Percentiles rank a stretch among this genome's conserved stretches.
Evolutionary conservation across 2,113 vertebrate species (phyloP).

Genomic region (Strix aluco): DNA sequence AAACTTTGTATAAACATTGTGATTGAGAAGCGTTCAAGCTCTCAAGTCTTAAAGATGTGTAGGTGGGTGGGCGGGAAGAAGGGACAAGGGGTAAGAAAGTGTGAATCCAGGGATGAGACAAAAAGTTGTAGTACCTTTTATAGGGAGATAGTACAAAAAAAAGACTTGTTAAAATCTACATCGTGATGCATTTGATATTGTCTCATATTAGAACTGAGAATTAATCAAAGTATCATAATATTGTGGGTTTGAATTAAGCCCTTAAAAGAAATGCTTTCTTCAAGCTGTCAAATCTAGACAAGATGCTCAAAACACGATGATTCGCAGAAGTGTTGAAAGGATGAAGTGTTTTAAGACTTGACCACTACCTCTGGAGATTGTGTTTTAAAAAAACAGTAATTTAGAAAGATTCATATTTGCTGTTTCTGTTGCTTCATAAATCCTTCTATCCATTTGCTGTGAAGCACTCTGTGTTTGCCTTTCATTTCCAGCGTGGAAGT

Average conservation of each 20-base stretch:
- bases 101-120: background rate
- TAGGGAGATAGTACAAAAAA: background rate
- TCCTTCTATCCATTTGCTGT: background rate
- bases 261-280: background rate
- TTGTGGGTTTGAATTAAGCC: background rate
- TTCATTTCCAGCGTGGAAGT: background rate
- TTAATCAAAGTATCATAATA: background rate
- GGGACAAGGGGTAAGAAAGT: background rate
- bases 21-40: background rate
- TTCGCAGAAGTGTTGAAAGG: background rate
- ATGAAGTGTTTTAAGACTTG: background rate
- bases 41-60: background rate
- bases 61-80: background rate
- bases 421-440: background rate
- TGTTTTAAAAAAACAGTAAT: background rate
- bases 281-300: background rate
- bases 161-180: background rate
- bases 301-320: background rate
- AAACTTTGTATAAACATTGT: background rate
- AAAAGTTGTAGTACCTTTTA: background rate
- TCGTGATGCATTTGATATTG: background rate
- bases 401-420: background rate
- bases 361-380: accelerated
- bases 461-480: background rate
- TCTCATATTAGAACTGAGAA: background rate